These are phyloP conservation scores for Aelia acuminata DNA, from an alignment of 2,888 invertebrate genomes.

Conservation along the genomic window DNA sequence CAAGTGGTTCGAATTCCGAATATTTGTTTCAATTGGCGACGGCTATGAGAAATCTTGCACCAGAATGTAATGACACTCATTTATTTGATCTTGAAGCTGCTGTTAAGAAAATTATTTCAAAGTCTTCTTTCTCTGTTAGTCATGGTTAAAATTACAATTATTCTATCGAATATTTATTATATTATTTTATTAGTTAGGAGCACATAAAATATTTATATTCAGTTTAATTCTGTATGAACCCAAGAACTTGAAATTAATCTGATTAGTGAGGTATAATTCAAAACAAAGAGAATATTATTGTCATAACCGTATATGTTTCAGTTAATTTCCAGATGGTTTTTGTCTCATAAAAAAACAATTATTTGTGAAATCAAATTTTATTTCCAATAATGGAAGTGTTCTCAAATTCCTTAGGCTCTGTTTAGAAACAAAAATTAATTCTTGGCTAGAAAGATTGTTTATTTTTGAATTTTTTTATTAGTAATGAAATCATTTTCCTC, in stretches of 20 bases:
- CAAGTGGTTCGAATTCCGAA: conserved; percentile 92
- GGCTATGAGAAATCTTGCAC: conserved; percentile 82
- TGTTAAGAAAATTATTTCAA: conserved; percentile 69
- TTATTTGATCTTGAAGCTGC: conserved; percentile 80
- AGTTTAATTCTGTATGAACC: not conserved
- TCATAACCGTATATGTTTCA: not conserved
- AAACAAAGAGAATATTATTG: not conserved
- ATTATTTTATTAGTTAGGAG: not conserved
- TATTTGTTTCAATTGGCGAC: conserved; percentile 89
- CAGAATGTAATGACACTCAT: conserved; percentile 79
- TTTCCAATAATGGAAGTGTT: too few species aligned
- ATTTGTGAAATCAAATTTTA: not conserved
- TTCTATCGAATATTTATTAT: not conserved
- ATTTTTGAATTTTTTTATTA: too few species aligned
- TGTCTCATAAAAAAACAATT: not conserved
- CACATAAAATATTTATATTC: not conserved
- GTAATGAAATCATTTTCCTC: not conserved
- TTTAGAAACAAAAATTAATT: too few species aligned
- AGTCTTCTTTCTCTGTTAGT: conserved; percentile 24
- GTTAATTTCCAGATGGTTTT: not conserved
- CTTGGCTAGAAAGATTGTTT: too few species aligned
- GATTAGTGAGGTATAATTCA: not conserved
- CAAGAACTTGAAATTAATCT: not conserved
- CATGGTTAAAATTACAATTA: conserved; percentile 52
- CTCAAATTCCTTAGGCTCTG: not conserved